Evolutionary conservation across 2,113 vertebrate species (phyloP).

Genomic region (Rhipidura dahli): DNA sequence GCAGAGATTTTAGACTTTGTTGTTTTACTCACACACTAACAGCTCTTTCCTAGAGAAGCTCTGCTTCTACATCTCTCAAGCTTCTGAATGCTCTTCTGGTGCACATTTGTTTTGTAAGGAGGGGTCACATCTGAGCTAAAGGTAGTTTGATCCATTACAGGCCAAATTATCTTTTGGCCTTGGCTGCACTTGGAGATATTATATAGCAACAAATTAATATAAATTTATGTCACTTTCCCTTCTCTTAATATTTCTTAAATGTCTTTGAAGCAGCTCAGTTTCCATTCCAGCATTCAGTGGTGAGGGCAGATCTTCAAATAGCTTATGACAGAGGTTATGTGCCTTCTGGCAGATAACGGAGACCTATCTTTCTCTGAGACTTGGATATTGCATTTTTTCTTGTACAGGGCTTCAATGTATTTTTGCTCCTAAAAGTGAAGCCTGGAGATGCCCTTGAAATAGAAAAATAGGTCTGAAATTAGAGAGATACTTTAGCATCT

Average conservation of each 20-base stretch:
- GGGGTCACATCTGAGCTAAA: background rate
- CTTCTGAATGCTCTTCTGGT: background rate
- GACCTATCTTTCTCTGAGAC: background rate
- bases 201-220: background rate
- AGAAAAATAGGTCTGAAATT: background rate
- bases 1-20: background rate
- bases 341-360: conserved; percentile 5
- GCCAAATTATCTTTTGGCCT: background rate
- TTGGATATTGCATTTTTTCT: background rate
- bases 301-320: conserved; percentile 21
- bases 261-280: background rate
- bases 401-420: background rate
- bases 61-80: background rate
- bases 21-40: background rate
- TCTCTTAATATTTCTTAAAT: background rate
- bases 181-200: background rate
- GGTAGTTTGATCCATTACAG: background rate
- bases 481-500: background rate
- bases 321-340: conserved; percentile 19
- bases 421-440: background rate
- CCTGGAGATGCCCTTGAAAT: background rate
- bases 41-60: background rate
- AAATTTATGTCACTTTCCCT: background rate
- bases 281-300: background rate
- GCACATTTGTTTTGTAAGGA: background rate